Conservation (phyloP, 2,113 vertebrate species). For the Nothoprocta perdicaria region DNA sequence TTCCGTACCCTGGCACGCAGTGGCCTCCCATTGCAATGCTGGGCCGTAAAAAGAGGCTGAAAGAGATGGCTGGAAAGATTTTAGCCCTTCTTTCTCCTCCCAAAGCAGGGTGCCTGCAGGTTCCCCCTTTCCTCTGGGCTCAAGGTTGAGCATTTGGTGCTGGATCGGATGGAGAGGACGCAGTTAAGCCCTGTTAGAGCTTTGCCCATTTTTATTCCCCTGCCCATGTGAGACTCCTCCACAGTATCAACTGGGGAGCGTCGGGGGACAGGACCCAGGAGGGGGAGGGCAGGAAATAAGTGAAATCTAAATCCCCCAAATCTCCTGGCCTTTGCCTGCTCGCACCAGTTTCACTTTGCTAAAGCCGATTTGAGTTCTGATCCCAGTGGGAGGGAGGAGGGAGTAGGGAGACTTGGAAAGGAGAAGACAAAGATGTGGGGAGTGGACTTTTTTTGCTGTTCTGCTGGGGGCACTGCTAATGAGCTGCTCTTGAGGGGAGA, state of each 20-base stretch:
- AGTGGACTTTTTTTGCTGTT: not conserved
- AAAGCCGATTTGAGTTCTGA: slow-evolving; percentile 74
- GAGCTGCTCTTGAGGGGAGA: not conserved
- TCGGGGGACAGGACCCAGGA: not conserved
- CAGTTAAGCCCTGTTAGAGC: slow-evolving; percentile 11
- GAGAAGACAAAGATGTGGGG: not conserved
- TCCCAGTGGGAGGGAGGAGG: slow-evolving; percentile 39
- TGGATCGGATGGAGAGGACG: not conserved
- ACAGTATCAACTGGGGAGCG: not conserved
- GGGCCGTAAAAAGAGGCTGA: not conserved
- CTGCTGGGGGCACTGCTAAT: not conserved
- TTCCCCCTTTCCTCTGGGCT: not conserved
- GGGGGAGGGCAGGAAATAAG: slow-evolving; percentile 66
- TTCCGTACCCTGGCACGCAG: not conserved
- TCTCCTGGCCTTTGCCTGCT: slow-evolving; percentile 73
- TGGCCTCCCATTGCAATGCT: not conserved
- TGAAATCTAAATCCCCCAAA: slow-evolving; percentile 73
- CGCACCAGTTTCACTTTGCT: slow-evolving; percentile 72
- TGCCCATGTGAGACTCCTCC: slow-evolving; percentile 48
- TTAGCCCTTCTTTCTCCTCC: not conserved
- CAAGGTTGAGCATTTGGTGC: not conserved
- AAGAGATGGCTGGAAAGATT: not conserved
- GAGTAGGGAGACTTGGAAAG: slow-evolving; percentile 22
- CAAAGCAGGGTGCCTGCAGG: fast-evolving
- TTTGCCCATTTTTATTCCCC: slow-evolving; percentile 49